phyloP scores from a whole-genome alignment of 2,888 invertebrate genomes.

The Aleiodes testaceus region DNA sequence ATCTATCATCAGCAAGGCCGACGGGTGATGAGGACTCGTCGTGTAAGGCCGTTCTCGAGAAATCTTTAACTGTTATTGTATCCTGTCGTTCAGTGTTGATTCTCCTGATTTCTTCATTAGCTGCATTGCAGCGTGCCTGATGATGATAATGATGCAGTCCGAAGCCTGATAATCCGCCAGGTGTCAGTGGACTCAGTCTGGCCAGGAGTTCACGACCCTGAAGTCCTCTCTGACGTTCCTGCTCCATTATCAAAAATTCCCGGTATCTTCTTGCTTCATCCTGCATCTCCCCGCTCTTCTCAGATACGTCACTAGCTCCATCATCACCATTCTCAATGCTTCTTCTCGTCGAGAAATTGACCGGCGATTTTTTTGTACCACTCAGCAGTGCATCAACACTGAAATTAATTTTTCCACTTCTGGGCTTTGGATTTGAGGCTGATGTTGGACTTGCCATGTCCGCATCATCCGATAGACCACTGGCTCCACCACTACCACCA shows the following conservation, averaged over 20 bases:
- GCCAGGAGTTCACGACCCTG: conserved; percentile 67
- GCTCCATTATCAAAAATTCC: conserved; percentile 63
- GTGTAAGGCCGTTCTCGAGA: conserved; percentile 61
- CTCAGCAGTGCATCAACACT: conserved; percentile 81
- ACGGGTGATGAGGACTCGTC: conserved; percentile 66
- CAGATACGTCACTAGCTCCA: conserved; percentile 51
- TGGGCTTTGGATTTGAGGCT: conserved; percentile 67
- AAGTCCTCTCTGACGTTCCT: conserved; percentile 66
- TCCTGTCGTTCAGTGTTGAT: conserved; percentile 56
- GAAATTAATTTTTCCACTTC: conserved; percentile 80
- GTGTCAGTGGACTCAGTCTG: conserved; percentile 67
- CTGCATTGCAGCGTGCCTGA: conserved; percentile 41
- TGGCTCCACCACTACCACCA: conserved; percentile 46
- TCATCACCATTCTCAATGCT: conserved; percentile 53
- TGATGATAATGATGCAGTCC: conserved; percentile 55
- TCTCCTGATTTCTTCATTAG: conserved; percentile 36
- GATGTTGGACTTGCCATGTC: conserved; percentile 67
- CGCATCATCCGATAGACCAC: conserved; percentile 60
- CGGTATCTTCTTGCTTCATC: conserved; percentile 63
- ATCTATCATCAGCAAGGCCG: conserved; percentile 56
- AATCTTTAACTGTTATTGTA: conserved; percentile 67
- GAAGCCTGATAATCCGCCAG: conserved; percentile 59
- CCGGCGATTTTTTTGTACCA: conserved; percentile 65
- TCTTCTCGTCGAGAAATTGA: conserved; percentile 47
- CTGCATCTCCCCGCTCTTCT: conserved; percentile 63